Conservation (phyloP, 2,797 vertebrate species). For the Meda fulgida region DNA sequence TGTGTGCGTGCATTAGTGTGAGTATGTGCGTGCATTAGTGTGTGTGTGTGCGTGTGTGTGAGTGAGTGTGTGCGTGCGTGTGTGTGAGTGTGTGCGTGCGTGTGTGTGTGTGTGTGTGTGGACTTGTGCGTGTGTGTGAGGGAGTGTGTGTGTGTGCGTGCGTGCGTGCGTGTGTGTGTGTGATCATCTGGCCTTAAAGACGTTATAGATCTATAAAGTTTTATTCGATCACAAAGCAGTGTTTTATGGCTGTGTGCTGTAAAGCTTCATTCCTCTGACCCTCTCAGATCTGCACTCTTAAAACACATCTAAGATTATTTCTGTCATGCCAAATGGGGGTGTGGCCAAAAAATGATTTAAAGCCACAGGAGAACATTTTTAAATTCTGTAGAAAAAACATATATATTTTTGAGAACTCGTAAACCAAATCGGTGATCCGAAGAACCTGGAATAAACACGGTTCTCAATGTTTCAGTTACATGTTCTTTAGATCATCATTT, state of each 20-base stretch:
- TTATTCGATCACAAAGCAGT: constrained; percentile 43
- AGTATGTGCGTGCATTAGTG: too few relatives aligned
- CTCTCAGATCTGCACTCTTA: constrained; percentile 62
- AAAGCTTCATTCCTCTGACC: constrained; percentile 50
- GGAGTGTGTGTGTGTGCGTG: too few relatives aligned
- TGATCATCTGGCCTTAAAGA: constrained; percentile 27
- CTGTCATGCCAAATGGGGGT: too few relatives aligned
- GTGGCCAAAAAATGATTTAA: background rate
- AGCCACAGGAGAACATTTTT: background rate
- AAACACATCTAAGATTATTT: background rate
- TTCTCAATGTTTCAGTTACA: background rate
- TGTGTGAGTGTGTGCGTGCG: too few relatives aligned
- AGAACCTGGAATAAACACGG: background rate
- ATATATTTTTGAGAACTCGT: background rate
- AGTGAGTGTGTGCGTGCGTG: too few relatives aligned
- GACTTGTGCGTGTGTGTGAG: background rate
- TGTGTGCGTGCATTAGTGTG: background rate
- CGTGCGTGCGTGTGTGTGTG: background rate
- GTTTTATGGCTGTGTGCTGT: constrained; percentile 36
- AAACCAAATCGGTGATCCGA: too few relatives aligned
- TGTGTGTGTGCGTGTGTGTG: too few relatives aligned
- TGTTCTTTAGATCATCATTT: background rate
- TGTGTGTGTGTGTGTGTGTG: background rate
- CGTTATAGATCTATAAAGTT: constrained; percentile 45
- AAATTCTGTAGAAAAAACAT: background rate